Percentiles rank a stretch among this genome's conserved stretches.
Evolutionary conservation across 2,888 invertebrate genomes (phyloP).

Genomic region (Criorhina ranunculi): DNA sequence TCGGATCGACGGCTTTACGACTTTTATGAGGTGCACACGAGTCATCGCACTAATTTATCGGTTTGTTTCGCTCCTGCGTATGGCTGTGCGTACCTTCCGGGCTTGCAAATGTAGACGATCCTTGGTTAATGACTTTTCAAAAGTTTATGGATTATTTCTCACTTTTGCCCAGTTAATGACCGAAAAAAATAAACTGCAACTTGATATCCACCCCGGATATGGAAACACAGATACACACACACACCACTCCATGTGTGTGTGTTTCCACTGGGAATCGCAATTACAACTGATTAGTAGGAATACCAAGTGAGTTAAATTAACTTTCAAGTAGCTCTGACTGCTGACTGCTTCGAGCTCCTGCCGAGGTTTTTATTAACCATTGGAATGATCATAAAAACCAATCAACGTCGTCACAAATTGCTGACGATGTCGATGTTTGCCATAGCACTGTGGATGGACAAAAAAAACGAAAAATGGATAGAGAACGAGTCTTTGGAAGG

Average conservation of each 20-base stretch:
- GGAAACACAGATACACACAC: slow-evolving; percentile 11
- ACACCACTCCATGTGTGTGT: neutral
- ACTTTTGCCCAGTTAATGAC: slow-evolving; percentile 44
- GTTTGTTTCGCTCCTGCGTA: slow-evolving; percentile 38
- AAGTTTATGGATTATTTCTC: slow-evolving; percentile 60
- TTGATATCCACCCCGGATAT: slow-evolving; percentile 52
- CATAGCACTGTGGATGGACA: slow-evolving; percentile 6
- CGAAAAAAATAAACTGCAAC: slow-evolving; percentile 33
- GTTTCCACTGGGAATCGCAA: slow-evolving; percentile 68
- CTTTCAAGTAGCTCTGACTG: slow-evolving; percentile 58
- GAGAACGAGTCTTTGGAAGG: slow-evolving; percentile 35
- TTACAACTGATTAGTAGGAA: slow-evolving; percentile 75
- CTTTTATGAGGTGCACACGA: slow-evolving; percentile 72
- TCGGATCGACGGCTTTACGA: slow-evolving; percentile 62
- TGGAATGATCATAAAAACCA: slow-evolving; percentile 77
- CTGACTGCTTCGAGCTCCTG: slow-evolving; percentile 42
- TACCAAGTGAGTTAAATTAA: slow-evolving; percentile 73
- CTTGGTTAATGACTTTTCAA: slow-evolving; percentile 58
- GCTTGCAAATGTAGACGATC: slow-evolving; percentile 2
- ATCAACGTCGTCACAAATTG: slow-evolving; percentile 77
- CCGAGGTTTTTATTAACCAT: slow-evolving; percentile 58
- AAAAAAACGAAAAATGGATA: slow-evolving; percentile 5
- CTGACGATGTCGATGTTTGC: slow-evolving; percentile 69
- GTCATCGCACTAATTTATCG: slow-evolving; percentile 61
- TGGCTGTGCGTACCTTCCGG: slow-evolving; percentile 56